Conservation (phyloP, 1,140 invertebrate species). For the Drosophila simulans region DNA sequence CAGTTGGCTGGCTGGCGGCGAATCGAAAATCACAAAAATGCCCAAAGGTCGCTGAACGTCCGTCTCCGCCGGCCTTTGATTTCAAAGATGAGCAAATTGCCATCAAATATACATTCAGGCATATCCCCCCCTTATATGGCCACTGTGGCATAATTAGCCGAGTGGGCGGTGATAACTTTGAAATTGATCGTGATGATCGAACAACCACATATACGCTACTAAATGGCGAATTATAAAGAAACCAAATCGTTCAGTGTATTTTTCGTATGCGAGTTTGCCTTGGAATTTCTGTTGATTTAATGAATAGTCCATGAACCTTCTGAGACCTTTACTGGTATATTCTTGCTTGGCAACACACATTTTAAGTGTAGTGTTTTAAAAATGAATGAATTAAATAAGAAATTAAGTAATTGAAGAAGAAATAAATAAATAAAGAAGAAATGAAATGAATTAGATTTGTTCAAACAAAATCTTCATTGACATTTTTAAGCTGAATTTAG, state of each 20-base stretch:
- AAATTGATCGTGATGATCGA: slow-evolving; percentile 48
- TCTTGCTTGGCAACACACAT: slow-evolving; percentile 1
- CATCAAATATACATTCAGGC: slow-evolving; percentile 19
- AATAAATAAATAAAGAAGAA: too few relatives aligned
- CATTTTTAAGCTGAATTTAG: background rate
- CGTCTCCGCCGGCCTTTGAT: slow-evolving; percentile 47
- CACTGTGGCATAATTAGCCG: slow-evolving; percentile 41
- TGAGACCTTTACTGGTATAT: slow-evolving; percentile 14
- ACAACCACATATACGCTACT: background rate
- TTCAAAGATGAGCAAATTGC: slow-evolving; percentile 42
- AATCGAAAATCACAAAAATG: slow-evolving; percentile 12
- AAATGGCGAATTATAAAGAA: background rate
- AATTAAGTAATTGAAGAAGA: too few relatives aligned
- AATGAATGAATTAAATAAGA: too few relatives aligned
- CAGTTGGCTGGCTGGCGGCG: slow-evolving; percentile 1
- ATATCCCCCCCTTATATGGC: slow-evolving; percentile 45
- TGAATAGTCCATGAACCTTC: slow-evolving; percentile 39
- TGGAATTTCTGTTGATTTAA: slow-evolving; percentile 30
- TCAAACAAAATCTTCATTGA: background rate
- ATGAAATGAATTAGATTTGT: background rate
- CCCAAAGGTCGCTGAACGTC: slow-evolving; percentile 73
- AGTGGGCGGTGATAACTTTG: slow-evolving; percentile 53
- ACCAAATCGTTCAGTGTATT: slow-evolving; percentile 18
- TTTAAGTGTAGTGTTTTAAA: background rate
- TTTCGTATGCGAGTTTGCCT: slow-evolving; percentile 20